Evolutionary conservation across 2,888 invertebrate species (phyloP).

Genomic region (Leucoma salicis): DNA sequence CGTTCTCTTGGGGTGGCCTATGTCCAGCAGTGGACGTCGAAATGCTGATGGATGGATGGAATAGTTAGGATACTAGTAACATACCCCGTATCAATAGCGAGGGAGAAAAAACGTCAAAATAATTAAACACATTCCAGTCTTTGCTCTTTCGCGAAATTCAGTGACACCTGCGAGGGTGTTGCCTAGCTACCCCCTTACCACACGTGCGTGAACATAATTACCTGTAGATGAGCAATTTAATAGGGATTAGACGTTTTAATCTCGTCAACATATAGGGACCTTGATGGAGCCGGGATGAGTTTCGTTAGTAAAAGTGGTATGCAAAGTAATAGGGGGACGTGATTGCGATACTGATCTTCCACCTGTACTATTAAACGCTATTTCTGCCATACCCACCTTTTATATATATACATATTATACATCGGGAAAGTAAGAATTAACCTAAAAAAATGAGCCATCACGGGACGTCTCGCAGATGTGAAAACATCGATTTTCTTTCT

Average conservation of each 20-base stretch:
- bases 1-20: no score
- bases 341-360: slow-evolving; percentile 2
- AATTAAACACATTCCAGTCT: slow-evolving; percentile 14
- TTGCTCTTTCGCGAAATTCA: slow-evolving; percentile 8
- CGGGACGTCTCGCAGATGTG: no score
- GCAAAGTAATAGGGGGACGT: slow-evolving; percentile 5
- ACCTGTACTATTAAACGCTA: no score
- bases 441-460: no score
- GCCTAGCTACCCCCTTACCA: slow-evolving; percentile 54
- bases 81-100: background rate
- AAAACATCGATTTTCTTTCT: no score
- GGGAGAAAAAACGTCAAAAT: slow-evolving; percentile 3
- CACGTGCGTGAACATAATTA: slow-evolving; percentile 62
- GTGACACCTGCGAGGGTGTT: slow-evolving; percentile 48
- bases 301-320: slow-evolving; percentile 14
- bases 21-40: no score
- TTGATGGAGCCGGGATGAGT: slow-evolving; percentile 27
- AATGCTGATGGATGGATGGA: no score
- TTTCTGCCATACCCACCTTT: no score
- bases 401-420: no score
- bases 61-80: background rate
- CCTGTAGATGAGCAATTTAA: slow-evolving; percentile 64
- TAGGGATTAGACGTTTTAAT: slow-evolving; percentile 66
- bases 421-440: no score
- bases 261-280: slow-evolving; percentile 40